phyloP scores from a whole-genome alignment of 2,888 invertebrate species.

The Plagiodera versicolora region DNA sequence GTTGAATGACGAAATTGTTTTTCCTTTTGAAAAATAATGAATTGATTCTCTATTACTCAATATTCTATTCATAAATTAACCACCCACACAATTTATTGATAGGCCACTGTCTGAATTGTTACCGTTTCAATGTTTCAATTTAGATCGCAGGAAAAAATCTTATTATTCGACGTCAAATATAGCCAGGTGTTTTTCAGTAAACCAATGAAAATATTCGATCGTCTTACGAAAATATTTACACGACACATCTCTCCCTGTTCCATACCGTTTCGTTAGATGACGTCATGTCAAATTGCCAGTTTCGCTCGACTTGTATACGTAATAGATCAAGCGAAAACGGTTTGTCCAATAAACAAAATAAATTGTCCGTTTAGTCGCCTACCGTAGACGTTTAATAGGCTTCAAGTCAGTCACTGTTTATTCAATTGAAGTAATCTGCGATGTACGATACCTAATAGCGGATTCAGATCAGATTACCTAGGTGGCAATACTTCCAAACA shows the following conservation, averaged over 20 bases:
- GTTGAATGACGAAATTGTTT: no score
- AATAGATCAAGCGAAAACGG: not conserved
- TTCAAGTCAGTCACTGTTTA: not conserved
- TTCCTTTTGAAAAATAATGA: no score
- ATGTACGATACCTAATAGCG: no score
- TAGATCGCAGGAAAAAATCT: not conserved
- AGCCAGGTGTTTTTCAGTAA: not conserved
- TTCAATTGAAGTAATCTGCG: not conserved
- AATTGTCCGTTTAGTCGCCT: not conserved
- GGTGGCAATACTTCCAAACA: no score
- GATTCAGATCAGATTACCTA: no score
- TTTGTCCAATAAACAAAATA: not conserved
- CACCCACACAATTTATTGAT: no score
- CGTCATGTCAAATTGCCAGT: not conserved
- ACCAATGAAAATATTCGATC: not conserved
- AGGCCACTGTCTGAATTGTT: no score
- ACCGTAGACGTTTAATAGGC: not conserved
- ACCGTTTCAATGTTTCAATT: not conserved
- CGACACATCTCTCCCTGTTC: not conserved
- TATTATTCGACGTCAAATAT: not conserved
- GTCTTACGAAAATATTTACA: not conserved
- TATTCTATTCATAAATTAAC: no score
- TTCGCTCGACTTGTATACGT: not conserved
- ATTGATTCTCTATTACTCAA: no score
- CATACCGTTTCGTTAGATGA: not conserved